Evolutionary conservation across 2,113 vertebrate species (phyloP).

Genomic region (Regulus satrapa): DNA sequence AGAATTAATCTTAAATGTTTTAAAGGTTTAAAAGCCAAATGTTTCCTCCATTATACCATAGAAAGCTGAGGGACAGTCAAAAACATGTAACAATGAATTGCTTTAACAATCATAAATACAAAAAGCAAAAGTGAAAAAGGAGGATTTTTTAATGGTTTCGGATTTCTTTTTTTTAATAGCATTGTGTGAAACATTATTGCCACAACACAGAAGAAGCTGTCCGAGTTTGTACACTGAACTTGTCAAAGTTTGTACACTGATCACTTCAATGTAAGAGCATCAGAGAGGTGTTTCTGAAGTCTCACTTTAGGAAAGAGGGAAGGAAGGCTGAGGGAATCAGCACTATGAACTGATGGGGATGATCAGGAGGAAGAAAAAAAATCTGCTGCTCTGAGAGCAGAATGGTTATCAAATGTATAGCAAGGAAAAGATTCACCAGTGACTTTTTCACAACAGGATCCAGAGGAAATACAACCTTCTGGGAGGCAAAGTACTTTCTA

Average conservation of each 20-base stretch:
- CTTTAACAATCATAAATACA: constrained; percentile 5
- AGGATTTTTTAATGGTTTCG: constrained; percentile 42
- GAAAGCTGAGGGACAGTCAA: constrained; percentile 42
- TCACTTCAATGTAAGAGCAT: constrained; percentile 20
- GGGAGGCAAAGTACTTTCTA: not conserved
- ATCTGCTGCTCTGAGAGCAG: not conserved
- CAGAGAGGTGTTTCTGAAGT: not conserved
- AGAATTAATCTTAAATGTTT: not conserved
- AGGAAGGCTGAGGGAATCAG: not conserved
- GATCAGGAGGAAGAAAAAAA: not conserved
- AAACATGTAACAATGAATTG: constrained; percentile 54
- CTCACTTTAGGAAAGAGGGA: not conserved
- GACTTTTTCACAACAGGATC: not conserved
- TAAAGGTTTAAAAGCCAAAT: not conserved
- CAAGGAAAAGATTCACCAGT: not conserved
- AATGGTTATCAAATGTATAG: not conserved
- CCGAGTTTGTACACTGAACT: no score
- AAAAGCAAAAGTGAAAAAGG: constrained; percentile 60
- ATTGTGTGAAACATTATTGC: not conserved
- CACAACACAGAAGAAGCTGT: constrained; percentile 31
- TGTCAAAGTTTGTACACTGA: constrained; percentile 47
- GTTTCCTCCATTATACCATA: constrained; percentile 15
- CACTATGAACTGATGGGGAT: not conserved
- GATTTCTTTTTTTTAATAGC: constrained; percentile 63
- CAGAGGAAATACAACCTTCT: not conserved